phyloP scores from a whole-genome alignment of 1,140 invertebrate species.

The Globodera rostochiensis region DNA sequence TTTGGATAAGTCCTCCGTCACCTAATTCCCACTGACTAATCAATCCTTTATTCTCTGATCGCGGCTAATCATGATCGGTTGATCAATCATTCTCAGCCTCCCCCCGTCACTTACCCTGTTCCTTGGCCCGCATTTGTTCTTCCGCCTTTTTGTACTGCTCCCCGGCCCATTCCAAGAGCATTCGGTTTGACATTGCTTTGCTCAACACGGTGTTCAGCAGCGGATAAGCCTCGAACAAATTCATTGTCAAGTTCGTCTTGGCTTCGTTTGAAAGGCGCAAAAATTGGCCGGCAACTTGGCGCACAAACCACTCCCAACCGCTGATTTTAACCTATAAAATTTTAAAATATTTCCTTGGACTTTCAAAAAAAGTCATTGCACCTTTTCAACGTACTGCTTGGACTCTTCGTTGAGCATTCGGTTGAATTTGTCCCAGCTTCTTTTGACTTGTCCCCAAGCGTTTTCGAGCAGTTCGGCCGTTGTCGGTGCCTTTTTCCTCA shows the following conservation, averaged over 20 bases:
- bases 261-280: not conserved
- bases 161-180: not conserved
- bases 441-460: constrained; percentile 3
- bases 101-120: not conserved
- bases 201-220: not conserved
- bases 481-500: not conserved
- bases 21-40: not conserved
- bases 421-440: constrained; percentile 7
- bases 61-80: not conserved
- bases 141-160: not conserved
- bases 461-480: constrained; percentile 12
- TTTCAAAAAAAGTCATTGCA: not conserved
- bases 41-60: not conserved
- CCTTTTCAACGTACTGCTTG: constrained; percentile 11
- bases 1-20: not conserved
- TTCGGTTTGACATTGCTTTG: not conserved
- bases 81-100: not conserved
- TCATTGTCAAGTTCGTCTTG: not conserved
- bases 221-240: not conserved
- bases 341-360: not conserved
- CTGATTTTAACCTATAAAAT: not conserved
- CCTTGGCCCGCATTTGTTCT: not conserved
- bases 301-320: not conserved
- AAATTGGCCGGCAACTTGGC: not conserved
- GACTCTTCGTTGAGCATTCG: not conserved